Conservation (phyloP, 2,888 invertebrate species). For the Rhyacophila evoluta region DNA sequence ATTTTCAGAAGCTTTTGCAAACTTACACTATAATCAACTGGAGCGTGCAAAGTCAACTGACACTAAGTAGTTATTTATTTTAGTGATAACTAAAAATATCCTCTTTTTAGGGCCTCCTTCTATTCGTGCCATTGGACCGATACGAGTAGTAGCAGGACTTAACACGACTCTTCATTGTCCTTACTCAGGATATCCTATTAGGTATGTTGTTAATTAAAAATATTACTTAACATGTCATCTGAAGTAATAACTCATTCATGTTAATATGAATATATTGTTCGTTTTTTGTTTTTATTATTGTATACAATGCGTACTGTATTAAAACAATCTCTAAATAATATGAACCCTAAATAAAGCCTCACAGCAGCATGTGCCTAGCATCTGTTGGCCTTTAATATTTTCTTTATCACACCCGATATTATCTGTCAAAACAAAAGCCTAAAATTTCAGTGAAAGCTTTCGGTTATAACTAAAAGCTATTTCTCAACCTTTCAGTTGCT, state of each 20-base stretch:
- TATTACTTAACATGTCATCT: too few species aligned
- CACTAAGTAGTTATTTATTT: too few species aligned
- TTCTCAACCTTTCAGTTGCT: neutral
- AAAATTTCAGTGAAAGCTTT: neutral
- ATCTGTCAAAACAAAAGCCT: slow-evolving; percentile 6
- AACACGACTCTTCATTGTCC: slow-evolving; percentile 85
- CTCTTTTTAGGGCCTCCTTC: slow-evolving; percentile 76
- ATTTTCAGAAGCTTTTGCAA: neutral
- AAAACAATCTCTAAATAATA: neutral
- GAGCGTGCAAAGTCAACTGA: too few species aligned
- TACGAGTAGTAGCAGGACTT: slow-evolving; percentile 84
- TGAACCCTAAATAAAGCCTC: neutral
- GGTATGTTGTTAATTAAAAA: slow-evolving; percentile 59
- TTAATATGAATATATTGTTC: too few species aligned
- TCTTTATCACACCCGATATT: neutral
- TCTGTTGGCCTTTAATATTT: neutral
- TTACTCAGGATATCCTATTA: slow-evolving; percentile 88
- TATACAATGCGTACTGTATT: neutral
- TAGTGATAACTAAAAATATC: too few species aligned
- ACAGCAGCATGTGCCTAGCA: neutral
- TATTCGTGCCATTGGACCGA: slow-evolving; percentile 77
- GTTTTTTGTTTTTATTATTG: too few species aligned
- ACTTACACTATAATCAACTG: too few species aligned
- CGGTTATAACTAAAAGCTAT: neutral
- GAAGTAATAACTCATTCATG: too few species aligned